Conservation (phyloP, 2,113 vertebrate genomes). For the Solenodon paradoxus region DNA sequence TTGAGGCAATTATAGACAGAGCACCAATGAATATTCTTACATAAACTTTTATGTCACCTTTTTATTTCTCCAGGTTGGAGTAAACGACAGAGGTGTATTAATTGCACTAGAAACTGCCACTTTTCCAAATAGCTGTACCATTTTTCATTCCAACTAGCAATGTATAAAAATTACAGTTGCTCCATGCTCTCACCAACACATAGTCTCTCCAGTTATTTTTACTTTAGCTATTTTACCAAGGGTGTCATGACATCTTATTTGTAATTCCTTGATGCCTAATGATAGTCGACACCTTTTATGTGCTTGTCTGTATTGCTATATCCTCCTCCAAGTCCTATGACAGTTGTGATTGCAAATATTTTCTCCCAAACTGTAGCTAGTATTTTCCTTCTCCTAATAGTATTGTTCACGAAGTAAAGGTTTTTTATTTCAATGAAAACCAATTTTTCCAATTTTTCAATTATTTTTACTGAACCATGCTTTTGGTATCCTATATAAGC, state of each 20-base stretch:
- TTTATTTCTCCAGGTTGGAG: not conserved
- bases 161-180: not conserved
- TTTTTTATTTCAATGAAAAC: not conserved
- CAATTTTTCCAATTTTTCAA: not conserved
- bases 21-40: not conserved
- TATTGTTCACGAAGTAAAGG: not conserved
- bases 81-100: not conserved
- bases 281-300: not conserved
- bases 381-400: not conserved
- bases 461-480: not conserved
- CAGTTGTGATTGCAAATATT: not conserved
- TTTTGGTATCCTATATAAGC: not conserved
- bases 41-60: not conserved
- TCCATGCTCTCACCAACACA: not conserved
- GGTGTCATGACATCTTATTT: not conserved
- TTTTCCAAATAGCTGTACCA: not conserved
- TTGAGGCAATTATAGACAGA: not conserved
- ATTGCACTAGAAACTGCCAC: not conserved
- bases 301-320: not conserved
- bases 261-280: not conserved
- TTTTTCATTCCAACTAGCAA: not conserved
- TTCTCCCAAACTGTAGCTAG: not conserved
- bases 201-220: not conserved
- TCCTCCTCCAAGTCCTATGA: not conserved
- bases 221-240: not conserved